Conservation (phyloP, 2,888 invertebrate genomes). For the Conops quadrifasciatus region DNA sequence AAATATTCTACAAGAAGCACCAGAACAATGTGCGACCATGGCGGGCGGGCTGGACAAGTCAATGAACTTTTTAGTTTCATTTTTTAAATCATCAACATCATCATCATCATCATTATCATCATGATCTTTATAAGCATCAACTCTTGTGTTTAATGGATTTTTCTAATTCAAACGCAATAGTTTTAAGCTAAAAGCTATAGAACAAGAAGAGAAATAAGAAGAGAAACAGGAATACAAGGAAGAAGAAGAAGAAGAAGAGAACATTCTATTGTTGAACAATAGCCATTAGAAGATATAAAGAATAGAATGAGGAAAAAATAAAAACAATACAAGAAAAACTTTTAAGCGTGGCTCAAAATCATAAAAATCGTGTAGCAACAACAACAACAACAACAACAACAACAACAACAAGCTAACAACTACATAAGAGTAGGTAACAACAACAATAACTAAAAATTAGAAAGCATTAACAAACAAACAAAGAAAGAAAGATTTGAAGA, state of each 20-base stretch:
- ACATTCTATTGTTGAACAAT: no score
- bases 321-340: no score
- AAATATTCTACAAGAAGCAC: neutral
- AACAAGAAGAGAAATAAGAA: neutral
- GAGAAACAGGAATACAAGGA: no score
- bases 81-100: neutral
- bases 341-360: no score
- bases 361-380: neutral
- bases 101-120: no score
- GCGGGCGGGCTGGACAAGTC: neutral
- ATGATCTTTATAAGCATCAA: no score
- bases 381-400: neutral
- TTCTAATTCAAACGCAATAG: no score
- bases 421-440: neutral
- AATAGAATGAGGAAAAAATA: no score
- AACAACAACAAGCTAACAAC: neutral
- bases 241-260: no score
- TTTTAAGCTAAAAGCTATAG: no score
- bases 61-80: conserved; percentile 29
- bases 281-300: no score
- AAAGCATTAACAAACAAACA: neutral
- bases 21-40: neutral
- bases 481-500: neutral
- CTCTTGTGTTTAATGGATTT: no score
- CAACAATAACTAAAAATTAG: neutral